These are phyloP conservation scores for Paralvinella palmiformis DNA, from an alignment of 1,140 invertebrate genomes.

Conservation along the genomic window DNA sequence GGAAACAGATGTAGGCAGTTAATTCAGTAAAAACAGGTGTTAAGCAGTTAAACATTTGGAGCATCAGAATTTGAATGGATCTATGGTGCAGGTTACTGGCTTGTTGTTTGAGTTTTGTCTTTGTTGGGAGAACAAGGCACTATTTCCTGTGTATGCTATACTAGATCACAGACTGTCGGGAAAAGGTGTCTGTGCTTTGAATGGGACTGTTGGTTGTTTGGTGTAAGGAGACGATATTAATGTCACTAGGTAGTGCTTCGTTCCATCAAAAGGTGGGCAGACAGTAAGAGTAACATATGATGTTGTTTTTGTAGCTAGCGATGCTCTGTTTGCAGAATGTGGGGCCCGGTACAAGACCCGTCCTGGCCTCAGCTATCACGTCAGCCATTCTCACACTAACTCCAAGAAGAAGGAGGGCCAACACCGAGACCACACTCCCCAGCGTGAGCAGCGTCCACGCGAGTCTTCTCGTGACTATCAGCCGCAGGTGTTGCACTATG, in stretches of 20 bases:
- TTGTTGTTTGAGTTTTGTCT: no score
- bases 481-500: no score
- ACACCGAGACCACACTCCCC: slow-evolving; percentile 14
- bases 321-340: slow-evolving; percentile 65
- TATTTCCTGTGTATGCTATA: background rate
- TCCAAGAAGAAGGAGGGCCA: slow-evolving; percentile 46
- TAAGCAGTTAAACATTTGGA: no score
- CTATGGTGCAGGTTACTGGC: no score
- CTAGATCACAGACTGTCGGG: background rate
- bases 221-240: background rate
- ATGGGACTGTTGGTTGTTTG: no score
- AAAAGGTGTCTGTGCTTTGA: no score
- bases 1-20: no score
- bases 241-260: background rate
- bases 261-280: background rate
- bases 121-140: no score
- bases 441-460: slow-evolving; percentile 2
- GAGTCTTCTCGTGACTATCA: no score
- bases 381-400: slow-evolving; percentile 84
- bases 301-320: background rate
- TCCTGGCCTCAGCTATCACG: slow-evolving; percentile 93
- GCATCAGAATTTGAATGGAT: no score
- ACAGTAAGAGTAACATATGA: background rate
- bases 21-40: no score
- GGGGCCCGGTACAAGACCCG: slow-evolving; percentile 94